Evolutionary conservation across 2,797 vertebrate genomes (phyloP).

Genomic region (Adrianichthys oophorus): DNA sequence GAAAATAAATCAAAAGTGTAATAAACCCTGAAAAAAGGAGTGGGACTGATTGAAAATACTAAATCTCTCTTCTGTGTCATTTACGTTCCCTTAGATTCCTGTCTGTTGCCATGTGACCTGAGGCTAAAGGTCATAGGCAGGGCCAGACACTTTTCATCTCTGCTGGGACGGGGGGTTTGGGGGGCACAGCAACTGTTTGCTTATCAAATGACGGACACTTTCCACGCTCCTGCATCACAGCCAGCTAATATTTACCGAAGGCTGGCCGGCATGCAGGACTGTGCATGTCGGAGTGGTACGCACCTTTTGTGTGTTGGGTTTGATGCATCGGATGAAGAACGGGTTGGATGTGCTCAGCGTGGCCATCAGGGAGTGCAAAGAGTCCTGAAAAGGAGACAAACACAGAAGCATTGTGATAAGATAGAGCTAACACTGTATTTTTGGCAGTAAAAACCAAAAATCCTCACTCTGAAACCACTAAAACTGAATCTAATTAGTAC

Average conservation of each 20-base stretch:
- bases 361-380: slow-evolving; percentile 94
- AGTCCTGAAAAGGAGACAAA: slow-evolving; percentile 77
- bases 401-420: no score
- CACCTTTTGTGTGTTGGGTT: slow-evolving; percentile 89
- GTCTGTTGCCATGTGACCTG: slow-evolving; percentile 52
- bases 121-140: slow-evolving; percentile 45
- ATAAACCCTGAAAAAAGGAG: no score
- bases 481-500: no score
- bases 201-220: slow-evolving; percentile 25
- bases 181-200: slow-evolving; percentile 14
- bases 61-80: slow-evolving; percentile 4
- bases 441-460: no score
- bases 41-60: background rate
- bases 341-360: slow-evolving; percentile 91
- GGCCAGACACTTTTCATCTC: slow-evolving; percentile 67
- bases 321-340: slow-evolving; percentile 96
- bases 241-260: background rate
- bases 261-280: background rate
- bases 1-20: no score
- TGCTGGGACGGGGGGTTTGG: slow-evolving; percentile 15
- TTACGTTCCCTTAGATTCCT: slow-evolving; percentile 14
- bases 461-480: no score
- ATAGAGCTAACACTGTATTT: no score
- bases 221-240: background rate
- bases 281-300: no score